Base-by-base conservation (phyloP, 2,797 vertebrate species). In the Synaphobranchus kaupii region DNA sequence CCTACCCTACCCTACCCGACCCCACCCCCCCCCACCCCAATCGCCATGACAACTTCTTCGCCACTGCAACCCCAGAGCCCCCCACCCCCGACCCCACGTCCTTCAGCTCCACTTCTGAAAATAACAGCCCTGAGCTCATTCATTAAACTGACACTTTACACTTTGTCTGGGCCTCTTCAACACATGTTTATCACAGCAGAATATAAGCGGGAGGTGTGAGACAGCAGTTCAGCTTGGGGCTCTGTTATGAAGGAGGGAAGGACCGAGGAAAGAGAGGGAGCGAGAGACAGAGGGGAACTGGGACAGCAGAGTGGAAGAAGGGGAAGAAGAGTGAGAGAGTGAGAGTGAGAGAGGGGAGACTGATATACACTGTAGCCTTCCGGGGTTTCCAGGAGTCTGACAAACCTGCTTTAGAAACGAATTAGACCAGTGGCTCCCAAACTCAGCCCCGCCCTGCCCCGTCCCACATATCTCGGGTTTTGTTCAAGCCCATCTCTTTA, bases 71-170 rank as follows among this genome's bases (percentile, higher is more conserved):
- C 71, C 71, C 34, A 39, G 34, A 76, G 73, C 17, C 78, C 12
- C 28, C 13, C 12, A 0, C 48, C 31, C 22, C 81, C 73, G 0
- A 1, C 66, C 28, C 10, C 20, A 4, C 71, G 39, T 73, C 71
- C 71, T 73, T 17, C 13, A 39, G 28, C 71, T 73, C 15, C 17
- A 4, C 13, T 15, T 47, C 34, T 80, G 76, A 54, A 83, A 83
- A 83, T 83, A 9, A 83, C 81, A 52, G 47, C 50, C 81, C n/a
- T 83, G 7, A 52, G 47, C 81, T 52, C 47, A 7, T 28, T 83
- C 50, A 83, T 83, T 83, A 83, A 28, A 25, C 50, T 54, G 81
- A 83, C 81, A 83, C 48, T 83, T 54, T 15, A 54, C 71, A 10
- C 81, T 82, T 28, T 83, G 81, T 83, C 47, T 83, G 48, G 10